Evolutionary conservation across 2,888 invertebrate species (phyloP), one percentile per base, ranked within the genome.

Genomic region (Tuberolachnus salignus): DNA sequence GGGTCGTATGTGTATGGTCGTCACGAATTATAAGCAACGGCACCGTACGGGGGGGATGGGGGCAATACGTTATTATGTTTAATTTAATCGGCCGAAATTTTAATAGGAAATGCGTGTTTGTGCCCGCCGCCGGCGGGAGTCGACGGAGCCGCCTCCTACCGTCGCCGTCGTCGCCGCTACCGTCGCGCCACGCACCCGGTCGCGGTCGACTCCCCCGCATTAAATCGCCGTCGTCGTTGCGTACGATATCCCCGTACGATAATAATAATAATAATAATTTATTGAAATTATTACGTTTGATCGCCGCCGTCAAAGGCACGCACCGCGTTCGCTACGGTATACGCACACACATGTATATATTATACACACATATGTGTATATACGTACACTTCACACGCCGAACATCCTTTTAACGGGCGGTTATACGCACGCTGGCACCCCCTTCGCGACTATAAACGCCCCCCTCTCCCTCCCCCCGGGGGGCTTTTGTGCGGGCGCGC

Each of bases 251-350:
- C 51, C 16, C 16, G 51, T 8, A 16, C 51, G 1, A 51, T n/a
- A 51, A 51, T 51, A n/a, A 51, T n/a, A n/a, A 51, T 51, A 26
- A 66, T 16, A 46, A 66, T 75, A 55, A 75, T 75, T 66, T 75
- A 75, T 75, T 55, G 75, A 75, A 66, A 75, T 75, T 67, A 75
- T 75, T 46, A 66, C 44, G 66, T 64, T 75, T 2, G 44, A 42
- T 64, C 19, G 44, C 64, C 71, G 44, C 64, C 71, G 64, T 66
- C 72, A 72, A 34, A 46, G 59, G 59, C 71, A 72, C 44, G 26
- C n/a, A n/a, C 74, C 23, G 14, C 0, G 14, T 26, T 26, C 42
- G n/a, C 34, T 19, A 19, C 11, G 4, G 57, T 57, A 19, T 6
- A 21, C 57, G 57, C 21, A n/a, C n/a, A n/a, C n/a, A n/a, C n/a